phyloP scores from a whole-genome alignment of 2,888 invertebrate genomes.

The Vannuccia rotundouncinata region DNA sequence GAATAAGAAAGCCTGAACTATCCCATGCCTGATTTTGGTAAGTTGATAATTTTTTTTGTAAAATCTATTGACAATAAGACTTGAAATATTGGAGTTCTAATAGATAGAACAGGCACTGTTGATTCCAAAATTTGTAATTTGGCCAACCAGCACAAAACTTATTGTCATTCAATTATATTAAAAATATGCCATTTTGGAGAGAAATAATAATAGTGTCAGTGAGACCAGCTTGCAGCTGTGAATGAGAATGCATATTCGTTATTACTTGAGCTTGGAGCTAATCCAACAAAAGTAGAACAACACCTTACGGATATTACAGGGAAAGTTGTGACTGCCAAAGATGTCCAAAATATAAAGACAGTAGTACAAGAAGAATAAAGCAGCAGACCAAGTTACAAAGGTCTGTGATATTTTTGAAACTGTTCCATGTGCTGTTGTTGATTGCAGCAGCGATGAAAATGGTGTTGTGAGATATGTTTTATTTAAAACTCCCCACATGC shows the following conservation, averaged over 20 bases:
- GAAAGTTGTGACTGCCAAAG: conserved; percentile 1
- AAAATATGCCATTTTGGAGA: no score
- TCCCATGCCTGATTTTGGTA: no score
- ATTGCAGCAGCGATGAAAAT: not conserved
- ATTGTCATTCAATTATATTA: no score
- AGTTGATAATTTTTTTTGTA: no score
- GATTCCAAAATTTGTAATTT: no score
- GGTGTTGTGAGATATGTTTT: not conserved
- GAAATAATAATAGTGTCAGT: no score
- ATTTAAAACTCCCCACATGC: not conserved
- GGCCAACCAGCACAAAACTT: no score
- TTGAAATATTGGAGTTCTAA: no score
- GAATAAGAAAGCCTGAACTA: no score
- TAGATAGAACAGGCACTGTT: no score
- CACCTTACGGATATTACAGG: not conserved
- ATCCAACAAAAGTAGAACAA: conserved; percentile 15
- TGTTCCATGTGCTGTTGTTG: not conserved
- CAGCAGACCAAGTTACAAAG: not conserved
- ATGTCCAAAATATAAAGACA: conserved; percentile 9
- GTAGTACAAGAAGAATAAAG: not conserved
- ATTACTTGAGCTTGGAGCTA: not conserved
- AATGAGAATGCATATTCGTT: not conserved
- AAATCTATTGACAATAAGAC: no score
- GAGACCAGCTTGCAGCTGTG: no score
- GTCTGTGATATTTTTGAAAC: conserved; percentile 8